Evolutionary conservation across 1,140 invertebrate genomes (phyloP), one percentile per base, ranked within the genome.

Genomic region (Ctenoplectra terminalis): DNA sequence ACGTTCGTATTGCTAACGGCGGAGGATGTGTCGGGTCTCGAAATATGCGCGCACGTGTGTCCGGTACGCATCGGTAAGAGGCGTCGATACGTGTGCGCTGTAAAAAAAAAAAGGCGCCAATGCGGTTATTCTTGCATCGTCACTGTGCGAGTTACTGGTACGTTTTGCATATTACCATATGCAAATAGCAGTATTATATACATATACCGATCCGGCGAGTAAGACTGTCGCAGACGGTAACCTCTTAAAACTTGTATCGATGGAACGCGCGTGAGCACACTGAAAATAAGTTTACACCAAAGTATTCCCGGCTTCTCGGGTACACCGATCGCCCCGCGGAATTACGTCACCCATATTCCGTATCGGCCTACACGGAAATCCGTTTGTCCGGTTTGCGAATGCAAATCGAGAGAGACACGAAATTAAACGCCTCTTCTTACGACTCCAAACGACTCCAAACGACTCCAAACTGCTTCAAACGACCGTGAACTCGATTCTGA

Each of bases 61-160:
- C 26, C 23, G 13, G 23, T 9, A 15, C 6, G n/a, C 23, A 20
- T 66, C 23, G 13, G 43, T 20, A n/a, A 0, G n/a, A 5, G 20
- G 37, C 20, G 4, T 5, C 1, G 23, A 23, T 46, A 34, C 50
- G n/a, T 29, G 23, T 46, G 54, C 54, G 60, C n/a, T 50, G 80
- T 71, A 11, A 6, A 43, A 11, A 67, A 13, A 83, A 78, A 73
- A 83, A 76, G 58, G 29, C 31, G 54, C 34, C 54, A 37, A 37
- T 20, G 48, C 34, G 29, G 54, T 61, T 87, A 87, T 87, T 87
- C 75, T 80, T 73, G 85, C 81, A 72, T 74, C 84, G 85, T 83
- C 85, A 83, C 50, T 31, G 61, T 6, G 43, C 52, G 54, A 76
- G 54, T 82, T 66, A 52, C 56, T 15, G 46, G 83, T 70, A 87